A percentile compares a stretch with the other conserved stretches of the same genome.
Conservation (phyloP, 2,888 invertebrate species). For the Tiphia femorata region DNA sequence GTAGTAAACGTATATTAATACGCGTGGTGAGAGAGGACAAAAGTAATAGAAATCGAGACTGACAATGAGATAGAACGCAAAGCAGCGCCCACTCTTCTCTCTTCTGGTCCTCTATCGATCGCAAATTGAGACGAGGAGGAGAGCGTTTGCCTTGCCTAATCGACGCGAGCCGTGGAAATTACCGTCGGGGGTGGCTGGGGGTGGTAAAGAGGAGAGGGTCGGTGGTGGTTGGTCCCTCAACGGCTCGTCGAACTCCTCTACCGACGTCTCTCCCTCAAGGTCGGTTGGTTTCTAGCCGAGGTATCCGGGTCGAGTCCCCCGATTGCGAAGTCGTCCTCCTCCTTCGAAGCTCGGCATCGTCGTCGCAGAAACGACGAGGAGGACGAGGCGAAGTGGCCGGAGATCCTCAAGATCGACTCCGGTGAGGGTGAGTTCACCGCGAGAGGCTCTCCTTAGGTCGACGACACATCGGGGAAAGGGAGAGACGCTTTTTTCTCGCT, state of each 20-base stretch:
- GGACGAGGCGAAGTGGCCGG: slow-evolving; percentile 58
- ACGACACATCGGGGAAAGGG: too few relatives aligned
- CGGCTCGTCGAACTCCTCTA: slow-evolving; percentile 27
- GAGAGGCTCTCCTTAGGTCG: too few relatives aligned
- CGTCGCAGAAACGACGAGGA: slow-evolving; percentile 32
- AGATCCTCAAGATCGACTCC: slow-evolving; percentile 58
- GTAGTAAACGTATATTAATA: too few relatives aligned
- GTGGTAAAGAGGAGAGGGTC: not conserved
- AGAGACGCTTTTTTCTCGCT: too few relatives aligned
- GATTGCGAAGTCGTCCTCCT: slow-evolving; percentile 32
- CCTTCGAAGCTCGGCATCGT: too few relatives aligned
- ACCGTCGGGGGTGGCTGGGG: not conserved
- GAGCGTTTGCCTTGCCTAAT: not conserved
- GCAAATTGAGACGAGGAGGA: too few relatives aligned
- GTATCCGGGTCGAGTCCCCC: slow-evolving; percentile 24
- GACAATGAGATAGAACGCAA: too few relatives aligned
- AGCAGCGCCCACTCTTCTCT: too few relatives aligned
- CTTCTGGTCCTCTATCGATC: too few relatives aligned
- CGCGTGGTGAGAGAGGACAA: too few relatives aligned
- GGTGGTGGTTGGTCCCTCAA: slow-evolving; percentile 3
- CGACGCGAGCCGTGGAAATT: not conserved
- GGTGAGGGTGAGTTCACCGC: slow-evolving; percentile 62
- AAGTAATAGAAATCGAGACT: too few relatives aligned
- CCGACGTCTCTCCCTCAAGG: slow-evolving; percentile 34
- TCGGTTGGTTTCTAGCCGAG: slow-evolving; percentile 47